Evolutionary conservation across 2,113 vertebrate genomes (phyloP), one percentile per base, ranked within the genome.

Genomic region (Murina feae): DNA sequence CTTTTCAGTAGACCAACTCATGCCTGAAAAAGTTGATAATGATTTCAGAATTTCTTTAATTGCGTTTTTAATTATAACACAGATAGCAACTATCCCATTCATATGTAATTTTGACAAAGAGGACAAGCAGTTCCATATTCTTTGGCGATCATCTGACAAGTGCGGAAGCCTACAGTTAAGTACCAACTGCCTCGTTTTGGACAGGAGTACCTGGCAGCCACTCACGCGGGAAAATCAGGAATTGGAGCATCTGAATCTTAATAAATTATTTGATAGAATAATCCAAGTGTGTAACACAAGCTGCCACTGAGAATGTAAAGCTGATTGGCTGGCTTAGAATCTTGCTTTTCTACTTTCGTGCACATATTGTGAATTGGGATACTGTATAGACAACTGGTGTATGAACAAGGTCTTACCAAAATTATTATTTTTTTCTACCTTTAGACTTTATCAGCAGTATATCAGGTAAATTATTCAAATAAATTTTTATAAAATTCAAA

Each of bases 51-150:
- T 93, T 97, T 96, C 83, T 96, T 93, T 95, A 95, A 96, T 96
- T 96, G 94, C 93, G 85, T 96, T 97, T 96, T 96, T 97, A 96
- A 96, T 96, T 96, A 93, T 92, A 93, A 89, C 78, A 69, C 87
- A 95, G 92, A 90, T 55, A 95, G 90, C 60, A 81, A 93, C 94
- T 91, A 91, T 71, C 60, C 58, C 74, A 84, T 94, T 94, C 75
- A 39, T 39, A 47, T 92, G 85, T 89, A 75, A 93, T 96, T 94
- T 93, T 93, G 92, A 90, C 81, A 72, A 85, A 65, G 78, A 95
- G 82, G 95, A 95, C 93, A 96, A 94, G 66, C 49, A 63, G 76
- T 96, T 96, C 89, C 51, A 82, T 81, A 89, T 94, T 95, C 94
- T 90, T 92, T 76, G 74, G 95, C 95, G 94, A 96, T 66, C 55